A percentile compares a stretch with the other conserved stretches of the same genome.
Evolutionary conservation across 1,140 invertebrate genomes (phyloP).

Genomic region (Metopolophium dirhodum): DNA sequence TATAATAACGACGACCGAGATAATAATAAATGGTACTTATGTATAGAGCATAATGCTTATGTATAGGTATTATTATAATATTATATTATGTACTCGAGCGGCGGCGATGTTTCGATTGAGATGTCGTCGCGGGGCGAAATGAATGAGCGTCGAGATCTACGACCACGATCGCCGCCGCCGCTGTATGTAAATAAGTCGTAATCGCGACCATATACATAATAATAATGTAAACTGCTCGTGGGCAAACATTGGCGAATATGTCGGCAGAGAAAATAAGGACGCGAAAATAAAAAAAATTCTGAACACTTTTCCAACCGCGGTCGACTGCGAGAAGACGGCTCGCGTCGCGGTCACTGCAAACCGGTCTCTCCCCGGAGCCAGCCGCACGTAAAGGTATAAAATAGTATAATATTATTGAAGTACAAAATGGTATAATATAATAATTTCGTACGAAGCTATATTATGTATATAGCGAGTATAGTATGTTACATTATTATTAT

Average conservation of each 20-base stretch:
- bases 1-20: background rate
- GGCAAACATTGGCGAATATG: background rate
- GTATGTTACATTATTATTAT: background rate
- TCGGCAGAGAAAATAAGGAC: background rate
- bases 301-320: background rate
- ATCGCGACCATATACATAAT: background rate
- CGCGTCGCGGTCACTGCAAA: background rate
- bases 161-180: background rate
- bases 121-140: constrained; percentile 3
- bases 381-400: background rate
- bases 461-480: background rate
- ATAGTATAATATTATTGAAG: background rate
- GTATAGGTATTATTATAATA: background rate
- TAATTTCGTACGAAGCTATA: background rate
- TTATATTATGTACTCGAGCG: background rate
- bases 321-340: background rate
- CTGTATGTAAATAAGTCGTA: constrained; percentile 43
- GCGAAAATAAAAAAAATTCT: background rate
- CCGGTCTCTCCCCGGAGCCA: background rate
- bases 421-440: background rate
- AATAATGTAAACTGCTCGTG: background rate
- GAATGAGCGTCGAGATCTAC: background rate
- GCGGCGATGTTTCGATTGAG: background rate
- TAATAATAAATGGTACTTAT: background rate
- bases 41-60: background rate